Base-by-base conservation (phyloP, 2,113 vertebrate genomes). In the Oncorhynchus clarkii region DNA sequence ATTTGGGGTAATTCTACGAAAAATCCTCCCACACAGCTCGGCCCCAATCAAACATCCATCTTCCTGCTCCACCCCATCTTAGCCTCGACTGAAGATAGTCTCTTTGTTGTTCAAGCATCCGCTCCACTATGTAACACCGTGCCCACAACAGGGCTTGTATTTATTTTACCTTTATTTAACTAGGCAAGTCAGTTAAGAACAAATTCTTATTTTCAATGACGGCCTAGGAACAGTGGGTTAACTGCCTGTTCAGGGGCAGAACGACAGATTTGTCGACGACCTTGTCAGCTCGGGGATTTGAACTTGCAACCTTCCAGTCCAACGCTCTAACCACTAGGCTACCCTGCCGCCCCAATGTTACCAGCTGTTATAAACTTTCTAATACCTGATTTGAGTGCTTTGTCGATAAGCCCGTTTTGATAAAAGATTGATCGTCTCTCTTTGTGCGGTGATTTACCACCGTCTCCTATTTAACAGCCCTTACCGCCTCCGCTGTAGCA, bases 391-490 rank as follows among this genome's bases (percentile, higher is more conserved):
- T 86, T 84, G 90, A 93, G 83, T 83, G 82, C 87, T 87, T 87
- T 81, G 88, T 92, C 94, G 91, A 92, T 95, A 89, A 89, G 9
- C 34, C 72, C 82, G 77, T 59, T 92, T 93, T 92, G 88, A 88
- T 90, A 59, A 85, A 74, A 80, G 71, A 87, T 89, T 86, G 84
- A 90, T 93, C 87, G 79, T 71, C 76, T 84, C 83, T 82, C 79
- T 89, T 92, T 88, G 80, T 60, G 67, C 78, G 77, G 78, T 84
- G 80, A 94, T 93, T 93, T 91, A 93, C 77, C 78, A 83, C 84
- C 18, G 67, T 90, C 88, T 89, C 89, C 89, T 73, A 89, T 87
- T 85, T 87, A 91, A 89, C 80, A 67, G 81, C 80, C 77, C 79
- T 88, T 89, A 89, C 84, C 80, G 73, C 70, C 64, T 71, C 78